Percentiles rank a stretch among this genome's conserved stretches.
These are phyloP conservation scores for Vanessa cardui DNA, from an alignment of 2,888 invertebrate genomes.

Conservation along the genomic window DNA sequence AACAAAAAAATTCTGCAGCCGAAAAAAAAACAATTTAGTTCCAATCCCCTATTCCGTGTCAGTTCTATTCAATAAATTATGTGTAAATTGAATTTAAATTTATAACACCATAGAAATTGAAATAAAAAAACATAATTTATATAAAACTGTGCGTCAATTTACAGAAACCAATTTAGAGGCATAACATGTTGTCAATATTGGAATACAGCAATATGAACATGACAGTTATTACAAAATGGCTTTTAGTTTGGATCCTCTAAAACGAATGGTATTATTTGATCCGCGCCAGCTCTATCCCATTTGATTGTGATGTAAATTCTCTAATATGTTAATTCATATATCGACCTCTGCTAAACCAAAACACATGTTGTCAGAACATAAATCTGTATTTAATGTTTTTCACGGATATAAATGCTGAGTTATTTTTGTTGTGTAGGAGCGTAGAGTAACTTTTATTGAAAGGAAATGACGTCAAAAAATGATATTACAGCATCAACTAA, in stretches of 20 bases:
- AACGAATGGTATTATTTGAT: constrained; percentile 26
- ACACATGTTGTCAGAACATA: not conserved
- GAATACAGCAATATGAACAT: constrained; percentile 14
- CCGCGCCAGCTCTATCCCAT: constrained; percentile 34
- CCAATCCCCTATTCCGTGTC: not conserved
- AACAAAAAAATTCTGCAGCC: too few species aligned
- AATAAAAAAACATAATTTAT: not conserved
- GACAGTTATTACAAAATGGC: constrained; percentile 11
- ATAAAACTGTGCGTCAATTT: constrained; percentile 12
- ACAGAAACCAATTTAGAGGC: constrained; percentile 20
- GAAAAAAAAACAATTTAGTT: too few species aligned
- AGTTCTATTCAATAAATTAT: not conserved
- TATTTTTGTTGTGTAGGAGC: too few species aligned
- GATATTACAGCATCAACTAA: too few species aligned
- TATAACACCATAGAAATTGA: constrained; percentile 4
- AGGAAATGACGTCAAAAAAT: too few species aligned
- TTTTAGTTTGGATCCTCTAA: constrained; percentile 19
- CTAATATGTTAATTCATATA: constrained; percentile 38
- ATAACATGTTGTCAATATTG: constrained; percentile 23
- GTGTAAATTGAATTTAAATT: not conserved
- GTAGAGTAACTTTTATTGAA: too few species aligned
- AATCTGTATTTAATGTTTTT: not conserved
- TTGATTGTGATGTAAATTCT: constrained; percentile 40
- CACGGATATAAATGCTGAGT: not conserved
- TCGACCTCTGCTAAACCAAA: constrained; percentile 13